These are phyloP conservation scores for Erpornis zantholeuca DNA, from an alignment of 2,113 vertebrate species.

Conservation along the genomic window DNA sequence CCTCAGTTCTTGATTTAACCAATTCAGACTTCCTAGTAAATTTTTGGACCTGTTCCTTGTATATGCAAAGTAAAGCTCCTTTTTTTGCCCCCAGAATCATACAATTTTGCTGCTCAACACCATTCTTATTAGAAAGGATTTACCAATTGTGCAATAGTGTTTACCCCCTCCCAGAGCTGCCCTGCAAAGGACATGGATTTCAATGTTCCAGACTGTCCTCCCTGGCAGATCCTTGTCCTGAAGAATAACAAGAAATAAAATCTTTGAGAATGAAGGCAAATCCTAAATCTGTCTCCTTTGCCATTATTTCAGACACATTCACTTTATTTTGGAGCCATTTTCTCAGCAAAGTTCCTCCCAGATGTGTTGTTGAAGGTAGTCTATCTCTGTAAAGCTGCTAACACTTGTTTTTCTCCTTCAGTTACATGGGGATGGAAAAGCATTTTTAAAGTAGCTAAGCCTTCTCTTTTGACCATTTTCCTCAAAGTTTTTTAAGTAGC, in stretches of 20 bases:
- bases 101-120: neutral
- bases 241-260: neutral
- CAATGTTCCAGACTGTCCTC: neutral
- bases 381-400: neutral
- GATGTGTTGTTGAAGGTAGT: neutral
- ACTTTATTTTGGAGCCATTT: neutral
- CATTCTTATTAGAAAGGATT: neutral
- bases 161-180: neutral
- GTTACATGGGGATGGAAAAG: neutral
- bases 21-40: neutral
- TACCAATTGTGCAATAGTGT: neutral
- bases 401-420: neutral
- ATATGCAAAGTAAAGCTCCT: neutral
- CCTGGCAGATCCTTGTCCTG: neutral
- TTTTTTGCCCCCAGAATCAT: neutral
- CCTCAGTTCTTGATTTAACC: neutral
- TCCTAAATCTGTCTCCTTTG: neutral
- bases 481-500: neutral
- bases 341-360: neutral
- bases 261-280: neutral
- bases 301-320: neutral
- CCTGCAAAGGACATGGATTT: fast-evolving
- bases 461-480: neutral
- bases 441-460: neutral
- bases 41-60: neutral